Evolutionary conservation across 2,797 vertebrate species (phyloP), one percentile per base, ranked within the genome.

Genomic region (Rhincodon typus): DNA sequence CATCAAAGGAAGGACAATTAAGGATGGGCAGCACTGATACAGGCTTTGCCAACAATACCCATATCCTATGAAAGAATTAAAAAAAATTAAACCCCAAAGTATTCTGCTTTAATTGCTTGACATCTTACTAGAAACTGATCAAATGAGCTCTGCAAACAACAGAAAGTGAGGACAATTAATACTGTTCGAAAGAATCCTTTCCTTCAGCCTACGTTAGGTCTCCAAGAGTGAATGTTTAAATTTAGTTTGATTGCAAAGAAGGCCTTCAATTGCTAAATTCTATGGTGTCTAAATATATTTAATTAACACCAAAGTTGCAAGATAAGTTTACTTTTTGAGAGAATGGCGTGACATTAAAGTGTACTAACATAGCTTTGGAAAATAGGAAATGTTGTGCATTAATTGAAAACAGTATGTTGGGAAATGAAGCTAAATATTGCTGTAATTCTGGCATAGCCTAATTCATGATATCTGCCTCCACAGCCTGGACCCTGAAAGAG

Each of bases 401-500:
- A 21, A 12, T 69, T 95, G 79, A 57, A 66, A 66, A 50, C 8
- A 1, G 23, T 66, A 67, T 4, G 69, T 2, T 38, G 27, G 66
- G 30, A 66, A 95, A 21, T 66, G 0, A 69, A 25, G 79, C n/a
- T 42, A 42, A 25, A 57, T 95, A 17, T 34, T 30, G 21, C n/a
- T 42, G 6, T 57, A 53, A 53, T 70, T 79, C 70, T 62, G 67
- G 79, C n/a, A 66, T 23, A 69, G 30, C 46, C 72, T 13, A 86
- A 77, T 57, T 95, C 77, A 62, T 70, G 13, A 95, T 34, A 96
- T 6, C 95, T 93, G 95, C 95, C 95, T 62, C 46, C n/a, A 25
- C 97, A 99, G 99, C 97, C 98, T 99, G 70, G 99, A 99, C 96
- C 98, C 99, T 0, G 99, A 99, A 5, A 98, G 98, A 5, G 99